Base-by-base conservation (phyloP, 2,797 vertebrate species). In the Arnoldichthys spilopterus region DNA sequence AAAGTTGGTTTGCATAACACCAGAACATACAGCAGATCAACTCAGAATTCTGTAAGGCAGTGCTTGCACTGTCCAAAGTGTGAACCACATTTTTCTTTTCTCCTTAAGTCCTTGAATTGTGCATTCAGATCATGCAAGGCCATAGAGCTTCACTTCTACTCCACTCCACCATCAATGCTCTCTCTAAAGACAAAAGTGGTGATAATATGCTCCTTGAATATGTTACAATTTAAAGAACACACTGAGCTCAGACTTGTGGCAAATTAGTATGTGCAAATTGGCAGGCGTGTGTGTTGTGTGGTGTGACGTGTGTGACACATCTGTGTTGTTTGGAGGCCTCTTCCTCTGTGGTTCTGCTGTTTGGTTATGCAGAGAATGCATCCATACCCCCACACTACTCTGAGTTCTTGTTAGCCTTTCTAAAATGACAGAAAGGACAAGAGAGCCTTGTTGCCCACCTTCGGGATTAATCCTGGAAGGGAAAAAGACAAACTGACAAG, bases 361-460 rank as follows among this genome's bases (percentile, higher is more conserved):
- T 78, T 82, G 73, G 72, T 69, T 78, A 77, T 74, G 61, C 74
- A 80, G 74, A 77, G 71, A 83, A 34, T 51, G 56, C 22, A 47
- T 56, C 37, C 22, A 15, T 68, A n/a, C 59, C 76, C 69, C 74
- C 72, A 12, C 6, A 82, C 58, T 77, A 80, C 49, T 49, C n/a
- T 2, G 61, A 63, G 49, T 68, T 81, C 63, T 79, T 79, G 78
- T 75, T 79, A 47, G 59, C 26, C 30, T 58, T 40, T 73, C 66
- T 67, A 63, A 76, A 80, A 80, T 85, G 71, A 81, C 84, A 82
- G 81, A 76, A 79, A 83, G 47, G 63, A 73, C 56, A 69, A 76
- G 68, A 62, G 45, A 80, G 68, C 43, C 68, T 70, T 76, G 68
- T 40, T 69, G 76, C 76, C 45, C 58, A 77, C 79, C 73, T 80